These are phyloP conservation scores for Pelvicachromis taeniatus DNA, from an alignment of 2,113 vertebrate genomes.

Conservation along the genomic window DNA sequence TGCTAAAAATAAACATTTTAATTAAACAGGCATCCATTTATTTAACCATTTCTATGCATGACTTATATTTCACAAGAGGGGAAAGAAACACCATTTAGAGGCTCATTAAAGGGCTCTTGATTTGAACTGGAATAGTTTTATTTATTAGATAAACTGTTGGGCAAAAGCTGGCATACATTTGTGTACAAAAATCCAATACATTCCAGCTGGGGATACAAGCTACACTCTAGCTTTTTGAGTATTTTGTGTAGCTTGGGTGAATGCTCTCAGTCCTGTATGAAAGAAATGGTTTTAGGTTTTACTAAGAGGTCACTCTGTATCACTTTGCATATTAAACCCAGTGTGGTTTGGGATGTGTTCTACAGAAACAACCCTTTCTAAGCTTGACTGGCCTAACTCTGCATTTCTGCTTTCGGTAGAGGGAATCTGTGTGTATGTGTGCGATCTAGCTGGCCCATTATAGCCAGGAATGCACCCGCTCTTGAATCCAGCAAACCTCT, in stretches of 20 bases:
- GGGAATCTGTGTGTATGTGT: not conserved
- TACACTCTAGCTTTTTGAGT: not conserved
- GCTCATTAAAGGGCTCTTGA: not conserved
- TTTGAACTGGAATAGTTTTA: not conserved
- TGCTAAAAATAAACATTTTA: not conserved
- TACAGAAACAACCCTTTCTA: constrained; percentile 13
- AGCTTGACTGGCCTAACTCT: constrained; percentile 12
- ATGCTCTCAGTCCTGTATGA: not conserved
- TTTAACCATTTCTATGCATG: not conserved
- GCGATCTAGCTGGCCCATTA: constrained; percentile 47
- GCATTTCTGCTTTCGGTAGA: constrained; percentile 5
- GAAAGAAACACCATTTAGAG: not conserved
- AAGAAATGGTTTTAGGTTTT: not conserved
- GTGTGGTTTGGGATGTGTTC: constrained; percentile 5
- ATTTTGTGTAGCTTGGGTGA: not conserved
- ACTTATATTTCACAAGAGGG: not conserved
- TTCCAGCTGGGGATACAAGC: not conserved
- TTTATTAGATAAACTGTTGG: not conserved
- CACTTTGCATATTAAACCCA: not conserved
- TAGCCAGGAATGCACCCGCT: constrained; percentile 60
- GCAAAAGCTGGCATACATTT: not conserved
- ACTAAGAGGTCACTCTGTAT: not conserved
- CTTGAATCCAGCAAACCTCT: constrained; percentile 62
- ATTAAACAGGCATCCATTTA: not conserved
- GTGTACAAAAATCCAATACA: not conserved